Evolutionary conservation across 2,888 invertebrate species (phyloP), one percentile per base, ranked within the genome.

Genomic region (Eilema griseolum): DNA sequence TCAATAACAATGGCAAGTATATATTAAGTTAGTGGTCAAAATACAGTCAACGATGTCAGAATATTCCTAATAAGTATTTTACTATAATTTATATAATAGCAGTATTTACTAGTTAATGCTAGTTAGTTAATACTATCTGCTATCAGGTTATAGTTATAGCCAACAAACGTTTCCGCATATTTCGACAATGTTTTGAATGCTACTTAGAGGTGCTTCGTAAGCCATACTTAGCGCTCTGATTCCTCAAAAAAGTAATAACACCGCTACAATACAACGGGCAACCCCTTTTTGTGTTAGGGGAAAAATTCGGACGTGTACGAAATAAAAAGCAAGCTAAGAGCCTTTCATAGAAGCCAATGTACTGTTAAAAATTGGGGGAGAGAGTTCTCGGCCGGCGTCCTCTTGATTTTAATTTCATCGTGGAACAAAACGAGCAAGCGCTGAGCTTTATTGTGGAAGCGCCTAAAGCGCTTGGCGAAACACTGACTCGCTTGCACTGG

Each of bases 361-460:
- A 74, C 81, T 83, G 81, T 74, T 85, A 72, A 83, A 85, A 80
- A 79, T 79, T 81, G 80, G 75, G 76, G 78, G 77, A 80, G 78
- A 79, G 73, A 72, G 79, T 75, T 72, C 75, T 76, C 73, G 57
- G 69, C 69, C 37, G 59, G 70, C 76, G 81, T 79, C 63, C 83
- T 81, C 78, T 83, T 80, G 83, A 84, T 86, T 89, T 89, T 88
- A 87, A 89, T 88, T 87, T 85, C 80, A 84, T 88, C 84, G 82
- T 76, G 72, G 74, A 83, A 81, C 75, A 86, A 86, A 86, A 86
- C 83, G 81, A 80, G 77, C 78, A 72, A 74, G 77, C 68, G 78
- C 74, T 74, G 70, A 73, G 77, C 69, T 77, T 74, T 77, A 79
- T 81, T 82, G 78, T 81, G 78, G 69, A 80, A 66, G 72, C 67